These are phyloP conservation scores for Globicephala melas DNA, from an alignment of 2,113 vertebrate genomes.

Conservation along the genomic window DNA sequence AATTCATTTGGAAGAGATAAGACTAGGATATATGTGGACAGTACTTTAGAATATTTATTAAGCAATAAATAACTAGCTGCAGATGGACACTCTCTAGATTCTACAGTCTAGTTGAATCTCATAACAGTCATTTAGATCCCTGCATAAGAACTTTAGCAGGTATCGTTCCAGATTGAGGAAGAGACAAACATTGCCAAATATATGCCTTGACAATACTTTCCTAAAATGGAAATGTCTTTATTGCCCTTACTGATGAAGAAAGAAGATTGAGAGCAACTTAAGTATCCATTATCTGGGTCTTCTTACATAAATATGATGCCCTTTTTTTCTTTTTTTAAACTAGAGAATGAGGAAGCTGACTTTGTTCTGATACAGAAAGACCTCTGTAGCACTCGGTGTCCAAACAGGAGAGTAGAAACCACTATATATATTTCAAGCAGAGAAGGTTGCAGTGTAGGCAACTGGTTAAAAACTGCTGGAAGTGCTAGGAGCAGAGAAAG, in stretches of 20 bases:
- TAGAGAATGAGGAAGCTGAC: not conserved
- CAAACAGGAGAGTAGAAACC: not conserved
- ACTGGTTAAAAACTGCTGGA: not conserved
- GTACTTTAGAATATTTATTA: not conserved
- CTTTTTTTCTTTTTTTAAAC: not conserved
- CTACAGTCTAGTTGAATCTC: not conserved
- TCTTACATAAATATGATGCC: not conserved
- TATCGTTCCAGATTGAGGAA: not conserved
- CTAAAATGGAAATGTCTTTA: conserved; percentile 4
- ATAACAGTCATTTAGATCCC: not conserved
- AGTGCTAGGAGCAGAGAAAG: not conserved
- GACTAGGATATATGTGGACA: not conserved
- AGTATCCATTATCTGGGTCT: not conserved
- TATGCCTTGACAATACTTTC: not conserved
- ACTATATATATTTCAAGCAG: not conserved
- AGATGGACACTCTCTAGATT: not conserved
- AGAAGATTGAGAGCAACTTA: not conserved
- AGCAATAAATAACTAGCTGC: not conserved
- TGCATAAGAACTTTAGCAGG: not conserved
- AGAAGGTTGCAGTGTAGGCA: not conserved
- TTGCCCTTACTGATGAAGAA: not conserved
- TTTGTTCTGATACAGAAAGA: not conserved
- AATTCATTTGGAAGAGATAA: conserved; percentile 15
- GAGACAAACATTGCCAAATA: not conserved
- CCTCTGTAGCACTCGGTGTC: not conserved